Base-by-base conservation (phyloP, 2,888 invertebrate genomes). In the Orthosia gracilis region DNA sequence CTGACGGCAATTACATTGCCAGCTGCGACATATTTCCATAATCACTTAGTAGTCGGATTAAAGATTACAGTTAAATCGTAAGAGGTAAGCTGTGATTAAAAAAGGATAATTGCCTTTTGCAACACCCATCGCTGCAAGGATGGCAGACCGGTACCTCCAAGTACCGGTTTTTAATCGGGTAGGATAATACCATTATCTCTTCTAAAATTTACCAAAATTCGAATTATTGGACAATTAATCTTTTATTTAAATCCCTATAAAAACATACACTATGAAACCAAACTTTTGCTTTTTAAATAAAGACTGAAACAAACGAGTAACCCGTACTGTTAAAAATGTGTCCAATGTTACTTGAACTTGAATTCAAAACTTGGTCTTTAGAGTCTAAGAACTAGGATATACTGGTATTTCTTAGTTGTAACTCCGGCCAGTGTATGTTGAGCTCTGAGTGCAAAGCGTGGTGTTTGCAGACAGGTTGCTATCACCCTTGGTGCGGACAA, bases 391-490 rank as follows among this genome's bases (percentile, higher is more conserved):
- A 26, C n/a, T 49, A 54, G 17, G 0, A 7, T n/a, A 9, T 21
- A 58, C 31, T 58, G 47, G 72, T 26, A 11, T 0, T 13, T 54
- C 1, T 18, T 57, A 61, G 17, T 54, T 49, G 52, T 31, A 15
- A 50, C 11, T 1, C 2, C 0, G 21, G 4, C 83, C 55, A 23
- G 1, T 76, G 40, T 67, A 74, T 70, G 18, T 64, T 69, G 75
- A 77, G 49, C 82, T 66, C 47, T 72, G 13, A 57, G 69, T 52
- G 63, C 54, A 59, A 81, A 70, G 54, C 59, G 49, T 61, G 61
- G 77, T 79, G 82, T 79, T 79, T 59, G 17, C 54, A 71, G 83
- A 68, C 86, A 86, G 82, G 84, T 80, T 76, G 83, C 78, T 86
- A 86, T 85, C 85, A 78, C 78, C 59, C 40, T 66, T 50, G 73